Evolutionary conservation across 2,113 vertebrate species (phyloP), one percentile per base, ranked within the genome.

Genomic region (Emydocephalus ijimae): DNA sequence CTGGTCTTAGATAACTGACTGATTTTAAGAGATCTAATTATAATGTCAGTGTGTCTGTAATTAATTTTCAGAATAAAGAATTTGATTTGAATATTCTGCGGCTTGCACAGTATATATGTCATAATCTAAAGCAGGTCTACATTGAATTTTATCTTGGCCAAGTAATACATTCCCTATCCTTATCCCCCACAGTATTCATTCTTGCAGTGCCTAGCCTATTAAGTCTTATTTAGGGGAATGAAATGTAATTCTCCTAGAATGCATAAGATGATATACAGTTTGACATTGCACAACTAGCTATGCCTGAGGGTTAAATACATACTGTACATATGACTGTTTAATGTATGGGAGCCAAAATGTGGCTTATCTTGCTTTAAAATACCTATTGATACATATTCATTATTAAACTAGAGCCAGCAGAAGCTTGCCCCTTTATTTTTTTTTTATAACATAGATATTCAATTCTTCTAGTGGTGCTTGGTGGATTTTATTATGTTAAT

Each of bases 371-470:
- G 48, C 91, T 1, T 15, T 94, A 95, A 92, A 97, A 96, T 96
- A 96, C 94, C 94, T 96, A 96, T 94, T 96, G 96, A 95, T 96
- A 94, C 96, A 93, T 94, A 95, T 95, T 92, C 93, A 93, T 95
- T 95, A 55, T 92, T 90, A 52, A 95, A 94, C 21, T 52, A 94
- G 86, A 96, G 96, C 97, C 96, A 96, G 96, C 94, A 96, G 94
- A 96, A 97, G 94, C 95, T 95, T 96, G 95, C 95, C 94, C 52
- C 90, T 96, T 93, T 93, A 92, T 64, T 95, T 74, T 45, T 55
- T 55, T 89, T 96, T 96, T 94, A 92, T 96, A 96, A 92, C 90
- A 52, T 85, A 90, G 11, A 29, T 64, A 64, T 64, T 64, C 29
- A 29, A 90, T 87, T 90, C 95, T 56, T n/a, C 92, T 64, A 93